A percentile compares a stretch with the other conserved stretches of the same genome.
These are phyloP conservation scores for Gisinianus flammeolus DNA, from an alignment of 2,888 invertebrate species.

Conservation along the genomic window DNA sequence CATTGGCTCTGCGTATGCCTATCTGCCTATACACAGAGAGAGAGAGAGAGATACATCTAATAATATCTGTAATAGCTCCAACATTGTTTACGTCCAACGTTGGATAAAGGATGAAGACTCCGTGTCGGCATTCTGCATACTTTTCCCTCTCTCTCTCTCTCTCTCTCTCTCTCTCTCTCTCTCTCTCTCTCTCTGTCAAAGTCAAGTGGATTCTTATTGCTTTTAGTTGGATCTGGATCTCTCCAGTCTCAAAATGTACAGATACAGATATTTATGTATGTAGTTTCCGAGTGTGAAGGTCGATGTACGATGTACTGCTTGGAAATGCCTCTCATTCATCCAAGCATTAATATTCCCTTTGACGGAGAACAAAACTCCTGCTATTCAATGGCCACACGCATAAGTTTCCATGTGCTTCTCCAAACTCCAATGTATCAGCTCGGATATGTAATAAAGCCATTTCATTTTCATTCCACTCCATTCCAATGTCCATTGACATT, in stretches of 20 bases:
- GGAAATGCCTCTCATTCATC: not conserved
- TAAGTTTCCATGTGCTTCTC: not conserved
- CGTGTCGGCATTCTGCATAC: too few species aligned
- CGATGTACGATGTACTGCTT: not conserved
- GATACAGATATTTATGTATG: not conserved
- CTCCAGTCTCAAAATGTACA: not conserved
- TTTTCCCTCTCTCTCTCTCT: not conserved
- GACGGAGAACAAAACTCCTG: slow-evolving; percentile 2
- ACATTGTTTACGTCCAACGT: too few species aligned
- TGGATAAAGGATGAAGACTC: too few species aligned
- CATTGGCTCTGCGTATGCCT: too few species aligned
- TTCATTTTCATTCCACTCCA: too few species aligned
- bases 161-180: not conserved
- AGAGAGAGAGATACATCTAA: too few species aligned
- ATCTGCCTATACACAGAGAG: too few species aligned
- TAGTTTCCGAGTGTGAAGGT: not conserved
- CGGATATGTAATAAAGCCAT: too few species aligned
- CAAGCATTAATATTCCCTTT: slow-evolving; percentile 28
- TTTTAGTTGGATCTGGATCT: not conserved
- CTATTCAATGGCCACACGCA: slow-evolving; percentile 26
- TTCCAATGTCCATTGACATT: not conserved
- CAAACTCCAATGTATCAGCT: too few species aligned
- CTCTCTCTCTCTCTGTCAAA: not conserved
- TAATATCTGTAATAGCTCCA: too few species aligned
- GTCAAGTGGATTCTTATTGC: not conserved